Percentiles rank a stretch among this genome's conserved stretches.
These are phyloP conservation scores for Labrus mixtus DNA, from an alignment of 2,113 vertebrate genomes.

Conservation along the genomic window DNA sequence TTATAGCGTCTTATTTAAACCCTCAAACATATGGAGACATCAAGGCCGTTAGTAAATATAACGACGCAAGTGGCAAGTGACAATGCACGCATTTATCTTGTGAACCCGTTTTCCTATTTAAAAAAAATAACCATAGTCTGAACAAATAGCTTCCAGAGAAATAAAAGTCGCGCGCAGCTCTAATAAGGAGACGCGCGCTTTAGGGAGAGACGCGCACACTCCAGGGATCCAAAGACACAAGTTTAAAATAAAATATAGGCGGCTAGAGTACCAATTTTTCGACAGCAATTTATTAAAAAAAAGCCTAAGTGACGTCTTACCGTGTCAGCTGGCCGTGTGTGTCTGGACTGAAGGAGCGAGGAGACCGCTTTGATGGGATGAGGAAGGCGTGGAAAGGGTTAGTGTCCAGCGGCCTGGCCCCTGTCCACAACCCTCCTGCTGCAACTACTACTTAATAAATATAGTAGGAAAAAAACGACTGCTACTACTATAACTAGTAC, in stretches of 20 bases:
- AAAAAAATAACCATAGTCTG: background rate
- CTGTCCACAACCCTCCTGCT: background rate
- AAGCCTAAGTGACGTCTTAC: conserved; percentile 47
- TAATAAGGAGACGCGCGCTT: background rate
- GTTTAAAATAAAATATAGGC: background rate
- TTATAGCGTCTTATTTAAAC: conserved; percentile 2
- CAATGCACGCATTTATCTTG: background rate
- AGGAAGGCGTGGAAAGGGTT: conserved; percentile 53
- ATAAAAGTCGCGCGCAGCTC: conserved; percentile 14
- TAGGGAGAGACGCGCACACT: background rate
- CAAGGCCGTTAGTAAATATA: background rate
- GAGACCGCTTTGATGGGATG: conserved; percentile 6
- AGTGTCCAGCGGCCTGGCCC: conserved; percentile 7
- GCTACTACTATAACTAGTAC: no score
- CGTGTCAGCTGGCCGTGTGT: conserved; percentile 42
- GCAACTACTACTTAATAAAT: no score
- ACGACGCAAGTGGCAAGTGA: background rate
- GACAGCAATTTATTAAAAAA: background rate
- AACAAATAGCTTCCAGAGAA: background rate
- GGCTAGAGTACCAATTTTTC: background rate
- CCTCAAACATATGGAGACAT: conserved; percentile 10
- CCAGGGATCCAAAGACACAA: background rate
- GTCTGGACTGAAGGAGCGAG: conserved; percentile 26
- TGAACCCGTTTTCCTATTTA: conserved; percentile 7
- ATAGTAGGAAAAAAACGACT: no score